Conservation (phyloP, 2,797 vertebrate species). For the Cirrhinus mrigala region DNA sequence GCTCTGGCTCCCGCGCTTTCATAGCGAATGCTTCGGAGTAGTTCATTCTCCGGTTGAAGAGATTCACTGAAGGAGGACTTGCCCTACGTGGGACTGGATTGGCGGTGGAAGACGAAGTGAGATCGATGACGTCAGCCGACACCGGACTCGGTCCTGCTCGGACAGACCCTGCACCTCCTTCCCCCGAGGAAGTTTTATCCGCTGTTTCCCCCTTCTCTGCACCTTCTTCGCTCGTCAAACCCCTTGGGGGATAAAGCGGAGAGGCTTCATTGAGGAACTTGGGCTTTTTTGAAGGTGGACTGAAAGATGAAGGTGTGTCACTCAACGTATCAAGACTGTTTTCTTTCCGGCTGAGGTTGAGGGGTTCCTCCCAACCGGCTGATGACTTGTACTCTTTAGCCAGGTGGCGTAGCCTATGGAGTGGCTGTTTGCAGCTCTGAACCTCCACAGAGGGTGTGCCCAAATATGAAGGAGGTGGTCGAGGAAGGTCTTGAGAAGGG, state of each 20-base stretch:
- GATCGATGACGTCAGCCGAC: constrained; percentile 24
- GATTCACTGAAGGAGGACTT: constrained; percentile 19
- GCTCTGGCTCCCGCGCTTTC: constrained; percentile 49
- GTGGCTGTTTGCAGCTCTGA: constrained; percentile 60
- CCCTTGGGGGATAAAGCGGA: constrained; percentile 67
- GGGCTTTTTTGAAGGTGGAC: constrained; percentile 69
- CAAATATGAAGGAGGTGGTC: constrained; percentile 30
- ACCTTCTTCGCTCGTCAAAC: constrained; percentile 41
- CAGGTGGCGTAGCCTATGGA: constrained; percentile 74
- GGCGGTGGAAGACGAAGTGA: constrained; percentile 32
- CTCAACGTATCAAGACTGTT: constrained; percentile 33
- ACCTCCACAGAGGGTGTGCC: neutral
- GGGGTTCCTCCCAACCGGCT: constrained; percentile 71
- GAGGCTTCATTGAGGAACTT: constrained; percentile 79
- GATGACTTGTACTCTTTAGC: constrained; percentile 74
- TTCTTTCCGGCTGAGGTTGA: constrained; percentile 76
- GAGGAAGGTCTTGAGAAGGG: constrained; percentile 15
- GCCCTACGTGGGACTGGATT: constrained; percentile 24
- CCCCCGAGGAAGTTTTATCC: neutral
- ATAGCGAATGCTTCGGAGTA: neutral
- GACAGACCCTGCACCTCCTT: neutral
- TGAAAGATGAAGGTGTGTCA: constrained; percentile 73
- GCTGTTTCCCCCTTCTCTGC: constrained; percentile 42
- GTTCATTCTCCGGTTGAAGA: constrained; percentile 11
- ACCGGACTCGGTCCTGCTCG: neutral